These are phyloP conservation scores for Chloroclysta siterata DNA, from an alignment of 2,888 invertebrate genomes.

Conservation along the genomic window DNA sequence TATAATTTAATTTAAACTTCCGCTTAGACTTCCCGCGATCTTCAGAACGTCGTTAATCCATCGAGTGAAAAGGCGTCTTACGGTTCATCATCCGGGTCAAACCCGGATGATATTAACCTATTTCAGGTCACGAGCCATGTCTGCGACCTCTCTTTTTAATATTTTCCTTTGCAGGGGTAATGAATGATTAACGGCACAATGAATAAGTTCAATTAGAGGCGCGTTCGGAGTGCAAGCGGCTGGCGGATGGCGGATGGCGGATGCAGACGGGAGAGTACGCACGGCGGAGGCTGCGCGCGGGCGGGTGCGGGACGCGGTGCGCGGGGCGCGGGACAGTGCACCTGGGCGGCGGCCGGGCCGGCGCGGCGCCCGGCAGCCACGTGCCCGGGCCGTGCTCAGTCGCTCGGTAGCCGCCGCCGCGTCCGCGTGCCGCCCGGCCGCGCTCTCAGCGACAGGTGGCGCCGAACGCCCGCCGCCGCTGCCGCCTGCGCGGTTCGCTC, in stretches of 20 bases:
- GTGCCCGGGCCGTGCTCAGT: conserved; percentile 74
- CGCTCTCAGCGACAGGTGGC: conserved; percentile 69
- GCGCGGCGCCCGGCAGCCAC: conserved; percentile 58
- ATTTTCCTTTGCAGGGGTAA: conserved; percentile 21
- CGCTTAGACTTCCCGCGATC: too few species aligned
- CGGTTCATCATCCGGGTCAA: background rate
- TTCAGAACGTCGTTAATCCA: background rate
- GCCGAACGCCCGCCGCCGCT: conserved; percentile 69
- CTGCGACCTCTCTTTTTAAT: conserved; percentile 15
- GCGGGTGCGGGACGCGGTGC: conserved; percentile 34
- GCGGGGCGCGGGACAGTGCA: conserved; percentile 69
- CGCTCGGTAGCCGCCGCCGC: conserved; percentile 61
- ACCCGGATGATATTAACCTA: background rate
- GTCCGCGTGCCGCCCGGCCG: conserved; percentile 47
- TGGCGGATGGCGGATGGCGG: conserved; percentile 32
- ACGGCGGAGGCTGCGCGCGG: conserved; percentile 39
- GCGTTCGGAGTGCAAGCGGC: conserved; percentile 34
- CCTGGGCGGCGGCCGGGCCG: conserved; percentile 77
- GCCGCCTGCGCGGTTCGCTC: conserved; percentile 70
- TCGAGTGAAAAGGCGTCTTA: background rate
- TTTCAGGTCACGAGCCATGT: background rate
- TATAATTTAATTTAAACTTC: too few species aligned
- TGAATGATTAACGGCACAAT: conserved; percentile 35
- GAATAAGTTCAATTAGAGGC: conserved; percentile 35
- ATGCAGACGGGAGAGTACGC: conserved; percentile 42